A percentile compares a stretch with the other conserved stretches of the same genome.
Evolutionary conservation across 2,888 invertebrate genomes (phyloP).

Genomic region (Anthrax anthrax): DNA sequence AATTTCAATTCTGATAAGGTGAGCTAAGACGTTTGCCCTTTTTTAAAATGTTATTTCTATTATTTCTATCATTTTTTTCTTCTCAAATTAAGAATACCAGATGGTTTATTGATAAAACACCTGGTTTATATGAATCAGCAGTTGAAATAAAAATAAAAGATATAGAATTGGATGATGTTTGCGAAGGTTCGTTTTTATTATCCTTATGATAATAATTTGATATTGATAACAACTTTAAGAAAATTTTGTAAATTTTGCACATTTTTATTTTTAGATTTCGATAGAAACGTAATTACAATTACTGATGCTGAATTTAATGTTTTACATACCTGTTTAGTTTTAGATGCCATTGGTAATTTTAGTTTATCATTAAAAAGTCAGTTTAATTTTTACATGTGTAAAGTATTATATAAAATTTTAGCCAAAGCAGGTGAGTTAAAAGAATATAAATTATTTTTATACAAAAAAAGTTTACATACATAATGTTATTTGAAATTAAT

Average conservation of each 20-base stretch:
- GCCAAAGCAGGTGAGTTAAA: constrained; percentile 49
- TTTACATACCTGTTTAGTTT: constrained; percentile 47
- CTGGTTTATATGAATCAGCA: constrained; percentile 32
- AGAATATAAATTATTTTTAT: background rate
- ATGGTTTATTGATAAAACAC: constrained; percentile 29
- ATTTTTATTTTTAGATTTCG: constrained; percentile 9
- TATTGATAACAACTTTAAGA: no score
- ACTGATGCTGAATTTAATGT: constrained; percentile 46
- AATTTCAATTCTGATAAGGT: constrained; percentile 22
- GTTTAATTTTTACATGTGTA: constrained; percentile 47
- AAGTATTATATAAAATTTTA: constrained; percentile 50
- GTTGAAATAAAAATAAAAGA: constrained; percentile 28
- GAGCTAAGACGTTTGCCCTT: background rate
- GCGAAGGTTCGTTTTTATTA: constrained; percentile 12
- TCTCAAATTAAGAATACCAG: constrained; percentile 17
- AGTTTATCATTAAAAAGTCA: constrained; percentile 38
- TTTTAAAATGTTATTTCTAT: background rate
- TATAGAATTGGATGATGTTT: constrained; percentile 24
- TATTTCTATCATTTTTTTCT: background rate
- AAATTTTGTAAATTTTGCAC: background rate
- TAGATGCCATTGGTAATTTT: constrained; percentile 54
- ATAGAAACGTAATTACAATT: constrained; percentile 19
- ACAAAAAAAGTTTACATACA: background rate
- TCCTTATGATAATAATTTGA: background rate
- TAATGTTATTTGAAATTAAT: no score